A percentile compares a stretch with the other conserved stretches of the same genome.
phyloP scores from a whole-genome alignment of 2,113 vertebrate genomes.

The Podarcis muralis region DNA sequence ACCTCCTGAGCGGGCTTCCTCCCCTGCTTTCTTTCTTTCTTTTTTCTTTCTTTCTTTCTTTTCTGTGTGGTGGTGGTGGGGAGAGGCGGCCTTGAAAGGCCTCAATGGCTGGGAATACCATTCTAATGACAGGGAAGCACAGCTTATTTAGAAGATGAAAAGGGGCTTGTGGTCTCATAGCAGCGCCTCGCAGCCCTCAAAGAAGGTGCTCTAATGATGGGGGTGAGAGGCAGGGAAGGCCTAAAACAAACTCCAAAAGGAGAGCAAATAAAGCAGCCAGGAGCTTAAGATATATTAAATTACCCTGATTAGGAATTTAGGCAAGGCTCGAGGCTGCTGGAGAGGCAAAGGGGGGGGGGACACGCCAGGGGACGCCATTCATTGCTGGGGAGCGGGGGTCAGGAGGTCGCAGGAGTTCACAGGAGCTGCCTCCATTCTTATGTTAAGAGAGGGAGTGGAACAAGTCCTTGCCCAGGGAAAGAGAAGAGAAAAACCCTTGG shows the following conservation, averaged over 20 bases:
- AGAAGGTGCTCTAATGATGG: constrained; percentile 85
- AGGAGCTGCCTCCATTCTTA: constrained; percentile 94
- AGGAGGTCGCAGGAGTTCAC: constrained; percentile 94
- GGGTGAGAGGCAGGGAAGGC: constrained; percentile 86
- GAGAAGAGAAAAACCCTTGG: constrained; percentile 96
- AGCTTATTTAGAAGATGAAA: constrained; percentile 86
- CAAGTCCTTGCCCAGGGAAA: constrained; percentile 89
- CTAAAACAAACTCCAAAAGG: constrained; percentile 94
- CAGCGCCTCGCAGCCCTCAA: constrained; percentile 84
- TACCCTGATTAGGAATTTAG: constrained; percentile 98
- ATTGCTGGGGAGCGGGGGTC: constrained; percentile 88
- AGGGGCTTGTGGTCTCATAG: constrained; percentile 82
- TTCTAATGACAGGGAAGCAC: constrained; percentile 84
- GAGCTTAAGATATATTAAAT: constrained; percentile 98
- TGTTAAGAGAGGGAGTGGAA: constrained; percentile 86
- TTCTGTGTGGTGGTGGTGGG: neutral
- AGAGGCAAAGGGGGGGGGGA: constrained; percentile 84
- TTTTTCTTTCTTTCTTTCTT: neutral
- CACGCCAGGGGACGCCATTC: constrained; percentile 89
- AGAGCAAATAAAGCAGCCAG: constrained; percentile 88
- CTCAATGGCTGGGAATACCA: constrained; percentile 83
- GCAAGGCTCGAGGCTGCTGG: constrained; percentile 89
- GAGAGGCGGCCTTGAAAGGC: constrained; percentile 74
- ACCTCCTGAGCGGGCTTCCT: constrained; percentile 71
- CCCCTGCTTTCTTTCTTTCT: neutral